Base-by-base conservation (phyloP, 2,888 invertebrate species). In the Conchocele bisecta region DNA sequence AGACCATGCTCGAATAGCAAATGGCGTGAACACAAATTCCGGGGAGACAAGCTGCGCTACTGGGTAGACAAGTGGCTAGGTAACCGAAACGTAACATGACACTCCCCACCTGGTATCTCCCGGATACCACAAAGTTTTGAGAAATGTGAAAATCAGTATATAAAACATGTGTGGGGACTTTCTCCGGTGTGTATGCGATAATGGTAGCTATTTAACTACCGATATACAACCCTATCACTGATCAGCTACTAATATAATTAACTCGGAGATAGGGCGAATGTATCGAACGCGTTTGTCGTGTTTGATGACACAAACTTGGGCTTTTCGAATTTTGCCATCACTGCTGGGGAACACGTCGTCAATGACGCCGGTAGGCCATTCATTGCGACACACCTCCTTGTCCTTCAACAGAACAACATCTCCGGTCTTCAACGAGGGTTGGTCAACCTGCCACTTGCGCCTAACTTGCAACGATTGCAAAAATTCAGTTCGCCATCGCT, bases 351-450 rank as follows among this genome's bases (percentile, higher is more conserved):
- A 50, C 4, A 44, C 48, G 4, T 48, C 11, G 6, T 20, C 33
- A 28, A 68, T 35, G 4, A 37, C 20, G 15, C 41, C 68, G 13
- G 56, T n/a, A 3, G 61, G 68, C 60, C 56, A 68, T 37, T 33
- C 22, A 17, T 61, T 61, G 37, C 61, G 26, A 29, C 41, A 3
- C 13, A 53, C 37, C 0, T 13, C 22, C 7, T 57, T 60, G 20
- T 73, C 57, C 29, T 59, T 57, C 31, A 71, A 13, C n/a, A 75
- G 41, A 17, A 71, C 71, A 7, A 50, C 39, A 46, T 61, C 54
- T 1, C 46, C 24, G 1, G 37, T 22, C 22, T 33, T 37, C 4
- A 69, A 26, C 17, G 63, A 41, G 9, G 15, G 35, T 20, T 13
- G 15, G n/a, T 50, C 58, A n/a, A 31, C 24, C 20, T 69, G 54